Evolutionary conservation across 2,888 invertebrate species (phyloP).

Genomic region (Apotomis betuletana): DNA sequence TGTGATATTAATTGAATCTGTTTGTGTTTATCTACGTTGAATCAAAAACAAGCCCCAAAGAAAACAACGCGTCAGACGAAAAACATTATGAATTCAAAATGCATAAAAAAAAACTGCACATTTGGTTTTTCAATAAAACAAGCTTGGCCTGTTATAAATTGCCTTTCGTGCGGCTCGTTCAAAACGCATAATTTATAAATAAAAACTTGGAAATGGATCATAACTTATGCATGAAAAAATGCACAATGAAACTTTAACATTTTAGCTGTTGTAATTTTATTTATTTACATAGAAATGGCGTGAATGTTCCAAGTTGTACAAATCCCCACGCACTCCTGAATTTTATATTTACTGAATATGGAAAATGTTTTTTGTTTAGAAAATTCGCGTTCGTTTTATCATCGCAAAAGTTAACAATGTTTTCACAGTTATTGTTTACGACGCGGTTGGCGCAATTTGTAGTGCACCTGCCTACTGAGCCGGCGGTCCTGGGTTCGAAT

Average conservation of each 20-base stretch:
- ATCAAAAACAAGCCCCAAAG: background rate
- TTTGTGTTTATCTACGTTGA: too few relatives aligned
- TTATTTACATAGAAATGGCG: slow-evolving; percentile 15
- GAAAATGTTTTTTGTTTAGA: background rate
- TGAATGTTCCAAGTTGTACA: slow-evolving; percentile 2
- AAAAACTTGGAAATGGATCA: slow-evolving; percentile 27
- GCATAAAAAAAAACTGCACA: background rate
- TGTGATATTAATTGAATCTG: too few relatives aligned
- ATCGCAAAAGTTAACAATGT: background rate
- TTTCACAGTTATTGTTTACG: background rate
- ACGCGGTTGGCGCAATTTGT: too few relatives aligned
- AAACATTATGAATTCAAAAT: background rate
- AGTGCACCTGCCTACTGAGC: too few relatives aligned
- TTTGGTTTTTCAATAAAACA: slow-evolving; percentile 24
- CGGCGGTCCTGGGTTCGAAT: too few relatives aligned
- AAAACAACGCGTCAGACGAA: background rate
- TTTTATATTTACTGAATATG: background rate
- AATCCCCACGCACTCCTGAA: background rate
- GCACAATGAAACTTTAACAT: slow-evolving; percentile 14
- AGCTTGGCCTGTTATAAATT: slow-evolving; percentile 13
- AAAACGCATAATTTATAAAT: slow-evolving; percentile 35
- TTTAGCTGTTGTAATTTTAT: slow-evolving; percentile 11
- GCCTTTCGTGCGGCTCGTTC: slow-evolving; percentile 27
- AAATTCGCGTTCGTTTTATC: background rate
- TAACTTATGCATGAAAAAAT: slow-evolving; percentile 34